A percentile compares a stretch with the other conserved stretches of the same genome.
Conservation (phyloP, 2,113 vertebrate genomes). For the Nannospalax galili region DNA sequence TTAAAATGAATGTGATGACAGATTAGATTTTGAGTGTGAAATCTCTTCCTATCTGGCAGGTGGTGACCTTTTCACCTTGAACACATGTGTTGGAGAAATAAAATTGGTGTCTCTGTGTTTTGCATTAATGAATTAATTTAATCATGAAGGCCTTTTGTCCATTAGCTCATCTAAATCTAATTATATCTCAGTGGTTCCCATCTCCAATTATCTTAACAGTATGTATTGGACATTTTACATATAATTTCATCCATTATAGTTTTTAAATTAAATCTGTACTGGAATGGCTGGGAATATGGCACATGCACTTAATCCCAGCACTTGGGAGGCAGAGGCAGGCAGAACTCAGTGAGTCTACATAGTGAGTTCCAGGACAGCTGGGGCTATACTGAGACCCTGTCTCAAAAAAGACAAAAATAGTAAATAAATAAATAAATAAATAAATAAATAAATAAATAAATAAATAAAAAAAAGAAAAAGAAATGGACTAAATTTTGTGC, state of each 20-base stretch:
- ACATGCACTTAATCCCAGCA: too few relatives aligned
- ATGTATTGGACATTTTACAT: not conserved
- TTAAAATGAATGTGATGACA: not conserved
- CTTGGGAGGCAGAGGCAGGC: too few relatives aligned
- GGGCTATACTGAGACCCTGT: too few relatives aligned
- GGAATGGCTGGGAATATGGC: too few relatives aligned
- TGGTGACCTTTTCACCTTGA: not conserved
- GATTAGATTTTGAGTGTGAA: not conserved
- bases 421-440: too few relatives aligned
- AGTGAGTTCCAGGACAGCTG: too few relatives aligned
- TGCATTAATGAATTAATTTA: not conserved
- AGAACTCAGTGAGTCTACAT: too few relatives aligned
- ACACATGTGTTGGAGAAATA: not conserved
- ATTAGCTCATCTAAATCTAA: not conserved
- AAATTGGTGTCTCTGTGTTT: not conserved
- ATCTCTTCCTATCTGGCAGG: not conserved
- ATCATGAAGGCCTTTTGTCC: not conserved
- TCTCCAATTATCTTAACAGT: not conserved
- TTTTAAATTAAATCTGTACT: conserved; percentile 13
- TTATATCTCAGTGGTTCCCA: not conserved
- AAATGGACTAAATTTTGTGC: too few relatives aligned
- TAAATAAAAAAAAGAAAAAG: too few relatives aligned
- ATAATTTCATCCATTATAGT: not conserved
- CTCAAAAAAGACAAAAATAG: too few relatives aligned
- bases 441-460: too few relatives aligned